Conservation (phyloP, 1,140 invertebrate genomes). For the Sweltsa coloradensis region DNA sequence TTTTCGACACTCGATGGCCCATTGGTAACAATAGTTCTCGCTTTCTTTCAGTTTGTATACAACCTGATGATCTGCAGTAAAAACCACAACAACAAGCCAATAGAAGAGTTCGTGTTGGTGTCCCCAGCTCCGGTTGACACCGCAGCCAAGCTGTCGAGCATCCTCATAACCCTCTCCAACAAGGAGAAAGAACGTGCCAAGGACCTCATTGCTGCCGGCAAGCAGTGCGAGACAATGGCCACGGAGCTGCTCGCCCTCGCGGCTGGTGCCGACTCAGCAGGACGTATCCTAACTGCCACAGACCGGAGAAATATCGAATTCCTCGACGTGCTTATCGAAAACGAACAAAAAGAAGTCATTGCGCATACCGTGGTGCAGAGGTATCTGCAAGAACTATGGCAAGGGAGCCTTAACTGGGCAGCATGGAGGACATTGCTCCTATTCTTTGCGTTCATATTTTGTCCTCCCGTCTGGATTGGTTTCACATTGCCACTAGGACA, state of each 20-base stretch:
- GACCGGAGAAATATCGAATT: slow-evolving; percentile 88
- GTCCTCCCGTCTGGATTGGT: slow-evolving; percentile 91
- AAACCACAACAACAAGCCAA: slow-evolving; percentile 88
- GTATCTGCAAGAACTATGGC: slow-evolving; percentile 89
- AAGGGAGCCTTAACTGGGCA: slow-evolving; percentile 89
- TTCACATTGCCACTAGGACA: slow-evolving; percentile 92
- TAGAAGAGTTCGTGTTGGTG: slow-evolving; percentile 92
- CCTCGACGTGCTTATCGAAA: slow-evolving; percentile 94
- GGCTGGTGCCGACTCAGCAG: slow-evolving; percentile 85
- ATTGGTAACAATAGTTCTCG: too few species aligned
- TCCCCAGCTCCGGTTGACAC: slow-evolving; percentile 96
- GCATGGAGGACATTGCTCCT: slow-evolving; percentile 88
- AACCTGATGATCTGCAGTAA: slow-evolving; percentile 98
- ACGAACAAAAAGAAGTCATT: slow-evolving; percentile 95
- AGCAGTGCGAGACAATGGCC: slow-evolving; percentile 94
- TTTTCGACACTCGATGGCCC: too few species aligned
- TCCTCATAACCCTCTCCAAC: slow-evolving; percentile 74
- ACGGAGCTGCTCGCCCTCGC: slow-evolving; percentile 90
- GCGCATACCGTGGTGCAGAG: slow-evolving; percentile 80
- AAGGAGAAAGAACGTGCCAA: slow-evolving; percentile 97
- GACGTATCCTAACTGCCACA: slow-evolving; percentile 78
- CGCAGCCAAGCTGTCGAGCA: slow-evolving; percentile 92
- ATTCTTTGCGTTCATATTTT: slow-evolving; percentile 81
- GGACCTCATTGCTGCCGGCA: slow-evolving; percentile 86
- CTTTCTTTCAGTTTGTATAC: slow-evolving; percentile 76